These are phyloP conservation scores for Alectura lathami DNA, from an alignment of 2,113 vertebrate genomes.

Conservation along the genomic window DNA sequence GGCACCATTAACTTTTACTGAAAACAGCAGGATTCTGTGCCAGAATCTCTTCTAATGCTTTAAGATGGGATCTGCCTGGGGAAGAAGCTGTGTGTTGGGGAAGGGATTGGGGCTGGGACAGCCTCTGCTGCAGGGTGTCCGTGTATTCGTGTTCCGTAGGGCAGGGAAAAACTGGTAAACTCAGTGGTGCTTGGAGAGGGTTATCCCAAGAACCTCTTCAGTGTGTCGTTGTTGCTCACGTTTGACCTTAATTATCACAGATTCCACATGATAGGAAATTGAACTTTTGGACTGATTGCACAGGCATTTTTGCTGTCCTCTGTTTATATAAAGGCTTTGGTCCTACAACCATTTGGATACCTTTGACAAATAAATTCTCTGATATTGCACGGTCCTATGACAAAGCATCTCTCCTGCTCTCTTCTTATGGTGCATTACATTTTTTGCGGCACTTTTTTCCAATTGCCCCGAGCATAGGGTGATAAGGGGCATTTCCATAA, in stretches of 20 bases:
- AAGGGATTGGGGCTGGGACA: background rate
- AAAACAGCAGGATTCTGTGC: background rate
- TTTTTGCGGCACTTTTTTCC: background rate
- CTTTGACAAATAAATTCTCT: background rate
- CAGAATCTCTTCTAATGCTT: background rate
- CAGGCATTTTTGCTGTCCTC: background rate
- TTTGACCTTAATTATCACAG: background rate
- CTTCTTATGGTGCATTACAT: background rate
- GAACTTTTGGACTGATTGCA: background rate
- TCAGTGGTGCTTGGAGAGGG: background rate
- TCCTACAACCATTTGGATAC: background rate
- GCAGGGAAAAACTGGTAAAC: background rate
- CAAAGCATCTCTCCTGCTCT: background rate
- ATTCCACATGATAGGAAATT: background rate
- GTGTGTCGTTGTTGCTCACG: background rate
- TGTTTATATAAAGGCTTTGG: background rate
- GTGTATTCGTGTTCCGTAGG: accelerated
- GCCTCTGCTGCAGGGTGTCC: background rate
- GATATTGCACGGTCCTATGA: background rate
- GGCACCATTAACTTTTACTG: background rate
- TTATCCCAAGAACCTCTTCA: background rate
- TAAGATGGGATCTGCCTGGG: background rate
- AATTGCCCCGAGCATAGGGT: background rate
- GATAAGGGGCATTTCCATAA: background rate
- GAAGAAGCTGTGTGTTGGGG: background rate